A percentile compares a stretch with the other conserved stretches of the same genome.
These are phyloP conservation scores for Phragmatobia fuliginosa DNA, from an alignment of 2,888 invertebrate species.

Conservation along the genomic window DNA sequence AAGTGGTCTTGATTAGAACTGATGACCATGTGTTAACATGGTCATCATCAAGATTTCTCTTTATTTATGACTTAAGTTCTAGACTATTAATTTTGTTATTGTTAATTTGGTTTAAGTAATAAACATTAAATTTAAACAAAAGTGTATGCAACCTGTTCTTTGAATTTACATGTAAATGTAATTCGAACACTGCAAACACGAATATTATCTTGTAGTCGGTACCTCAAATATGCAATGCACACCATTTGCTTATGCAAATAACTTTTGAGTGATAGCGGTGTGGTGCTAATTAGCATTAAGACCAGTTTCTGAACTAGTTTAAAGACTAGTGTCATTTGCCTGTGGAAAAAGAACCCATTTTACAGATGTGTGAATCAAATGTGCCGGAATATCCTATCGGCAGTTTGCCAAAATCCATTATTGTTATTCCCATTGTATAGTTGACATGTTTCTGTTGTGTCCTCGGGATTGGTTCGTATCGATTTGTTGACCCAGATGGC, in stretches of 20 bases:
- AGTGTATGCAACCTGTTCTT: neutral
- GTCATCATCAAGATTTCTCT: too few species aligned
- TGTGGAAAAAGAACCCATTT: conserved; percentile 15
- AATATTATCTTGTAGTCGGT: neutral
- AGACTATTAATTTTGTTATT: conserved; percentile 9
- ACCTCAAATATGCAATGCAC: conserved; percentile 6
- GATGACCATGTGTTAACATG: conserved; percentile 12
- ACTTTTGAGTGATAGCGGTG: conserved; percentile 40
- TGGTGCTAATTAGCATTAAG: conserved; percentile 39
- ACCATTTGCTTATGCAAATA: conserved; percentile 30
- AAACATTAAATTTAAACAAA: conserved; percentile 12
- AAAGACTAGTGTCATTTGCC: conserved; percentile 36
- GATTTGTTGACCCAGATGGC: conserved; percentile 51
- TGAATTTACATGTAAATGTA: conserved; percentile 1
- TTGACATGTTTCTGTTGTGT: conserved; percentile 27
- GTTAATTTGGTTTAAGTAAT: conserved; percentile 3
- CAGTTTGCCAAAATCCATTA: conserved; percentile 40
- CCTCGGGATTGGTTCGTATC: conserved; percentile 15
- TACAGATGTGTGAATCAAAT: conserved; percentile 34
- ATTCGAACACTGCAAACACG: neutral
- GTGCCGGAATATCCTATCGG: conserved; percentile 42
- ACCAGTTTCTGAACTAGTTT: conserved; percentile 42
- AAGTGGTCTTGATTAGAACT: conserved; percentile 20
- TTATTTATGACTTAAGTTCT: conserved; percentile 12
- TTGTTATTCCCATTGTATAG: conserved; percentile 33